Evolutionary conservation across 2,888 invertebrate species (phyloP).

Genomic region (Polyommatus iphigenia): DNA sequence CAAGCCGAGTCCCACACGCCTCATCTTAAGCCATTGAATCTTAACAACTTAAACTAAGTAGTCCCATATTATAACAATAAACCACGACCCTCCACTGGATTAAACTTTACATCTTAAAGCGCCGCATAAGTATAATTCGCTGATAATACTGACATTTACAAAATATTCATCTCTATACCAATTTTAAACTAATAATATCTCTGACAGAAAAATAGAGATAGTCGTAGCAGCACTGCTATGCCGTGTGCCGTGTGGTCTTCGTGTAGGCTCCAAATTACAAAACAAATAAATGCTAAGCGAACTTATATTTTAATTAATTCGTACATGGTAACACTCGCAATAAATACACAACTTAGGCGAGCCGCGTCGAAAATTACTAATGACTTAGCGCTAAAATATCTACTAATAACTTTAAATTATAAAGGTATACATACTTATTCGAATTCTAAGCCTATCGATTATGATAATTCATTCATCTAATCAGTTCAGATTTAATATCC

Average conservation of each 20-base stretch:
- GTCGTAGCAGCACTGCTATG: slow-evolving; percentile 12
- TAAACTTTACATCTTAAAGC: slow-evolving; percentile 47
- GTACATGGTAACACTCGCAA: slow-evolving; percentile 27
- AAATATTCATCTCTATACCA: slow-evolving; percentile 30
- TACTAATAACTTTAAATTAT: neutral
- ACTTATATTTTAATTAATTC: slow-evolving; percentile 22
- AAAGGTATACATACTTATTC: neutral
- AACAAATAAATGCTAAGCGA: slow-evolving; percentile 23
- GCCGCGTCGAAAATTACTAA: slow-evolving; percentile 29
- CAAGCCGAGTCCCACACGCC: slow-evolving; percentile 22
- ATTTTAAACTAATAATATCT: slow-evolving; percentile 23
- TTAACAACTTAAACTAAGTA: slow-evolving; percentile 35
- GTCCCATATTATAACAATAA: slow-evolving; percentile 42
- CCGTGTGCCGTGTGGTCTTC: slow-evolving; percentile 32
- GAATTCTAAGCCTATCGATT: neutral
- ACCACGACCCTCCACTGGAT: slow-evolving; percentile 48
- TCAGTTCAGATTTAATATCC: slow-evolving; percentile 2
- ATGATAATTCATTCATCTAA: neutral
- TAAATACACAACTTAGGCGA: neutral
- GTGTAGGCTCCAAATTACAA: slow-evolving; percentile 13
- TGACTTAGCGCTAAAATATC: slow-evolving; percentile 9
- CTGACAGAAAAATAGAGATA: slow-evolving; percentile 24
- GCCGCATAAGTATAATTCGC: slow-evolving; percentile 54
- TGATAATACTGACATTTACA: slow-evolving; percentile 66
- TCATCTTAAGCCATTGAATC: slow-evolving; percentile 33